These are phyloP conservation scores for Blennius ocellaris DNA, from an alignment of 2,113 vertebrate genomes.

Conservation along the genomic window DNA sequence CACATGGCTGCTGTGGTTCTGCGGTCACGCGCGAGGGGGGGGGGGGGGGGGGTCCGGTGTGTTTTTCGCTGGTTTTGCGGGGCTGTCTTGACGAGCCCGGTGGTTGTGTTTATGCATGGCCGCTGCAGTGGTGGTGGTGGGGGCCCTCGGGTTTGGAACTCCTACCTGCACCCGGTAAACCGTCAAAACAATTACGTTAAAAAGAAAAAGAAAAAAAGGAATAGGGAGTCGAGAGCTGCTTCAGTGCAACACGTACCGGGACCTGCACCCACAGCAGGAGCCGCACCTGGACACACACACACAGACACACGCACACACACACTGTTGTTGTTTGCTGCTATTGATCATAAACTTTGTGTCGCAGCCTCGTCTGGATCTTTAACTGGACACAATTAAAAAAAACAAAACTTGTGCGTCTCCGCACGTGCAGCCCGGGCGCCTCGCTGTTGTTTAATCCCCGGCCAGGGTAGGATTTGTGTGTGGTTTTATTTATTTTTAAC, in stretches of 20 bases:
- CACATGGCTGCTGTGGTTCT: no score
- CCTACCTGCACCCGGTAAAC: conserved; percentile 38
- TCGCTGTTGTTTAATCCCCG: conserved; percentile 74
- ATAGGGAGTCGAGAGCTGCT: no score
- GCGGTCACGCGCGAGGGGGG: no score
- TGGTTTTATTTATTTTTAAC: conserved; percentile 84
- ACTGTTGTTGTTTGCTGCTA: background rate
- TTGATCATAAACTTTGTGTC: conserved; percentile 64
- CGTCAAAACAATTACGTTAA: conserved; percentile 18
- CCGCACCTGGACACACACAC: background rate
- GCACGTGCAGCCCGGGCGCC: conserved; percentile 26
- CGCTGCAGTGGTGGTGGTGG: conserved; percentile 50
- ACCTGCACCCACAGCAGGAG: no score
- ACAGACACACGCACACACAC: background rate
- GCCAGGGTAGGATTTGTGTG: conserved; percentile 77
- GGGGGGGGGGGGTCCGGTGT: background rate
- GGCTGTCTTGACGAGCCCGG: conserved; percentile 1
- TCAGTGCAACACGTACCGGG: background rate
- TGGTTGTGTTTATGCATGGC: conserved; percentile 55
- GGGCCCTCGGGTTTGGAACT: conserved; percentile 62
- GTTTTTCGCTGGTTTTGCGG: background rate
- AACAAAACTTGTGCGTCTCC: conserved; percentile 6
- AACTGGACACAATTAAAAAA: conserved; percentile 9
- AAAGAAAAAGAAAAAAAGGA: no score
- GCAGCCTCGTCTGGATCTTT: conserved; percentile 40